Base-by-base conservation (phyloP, 1,140 invertebrate species). In the Andrena cerasifolii region DNA sequence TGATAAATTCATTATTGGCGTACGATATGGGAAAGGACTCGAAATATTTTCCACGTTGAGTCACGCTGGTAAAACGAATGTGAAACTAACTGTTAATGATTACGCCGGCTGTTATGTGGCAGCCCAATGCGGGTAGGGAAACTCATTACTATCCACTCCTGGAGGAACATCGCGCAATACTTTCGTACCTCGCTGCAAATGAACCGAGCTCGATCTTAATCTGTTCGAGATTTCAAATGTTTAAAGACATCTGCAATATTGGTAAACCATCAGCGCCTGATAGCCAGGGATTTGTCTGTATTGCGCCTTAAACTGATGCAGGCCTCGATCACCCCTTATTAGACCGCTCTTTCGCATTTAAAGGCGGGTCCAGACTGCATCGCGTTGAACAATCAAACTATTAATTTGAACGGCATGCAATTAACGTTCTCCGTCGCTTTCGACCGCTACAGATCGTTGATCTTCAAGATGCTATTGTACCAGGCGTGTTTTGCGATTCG, bases 51-150 rank as follows among this genome's bases (percentile, higher is more conserved):
- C 26, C 18, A 5, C 2, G 4, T 36, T 7, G 33, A 21, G 72
- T 24, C 28, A 56, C 18, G 18, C 10, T 14, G 54, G 66, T 36
- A 54, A n/a, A 31, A 51, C 16, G 40, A 33, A 67, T 67, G 65
- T 47, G 53, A 68, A 76, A 58, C 18, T 36, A 36, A 18, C 24
- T 18, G 36, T 36, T 58, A 49, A 73, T 36, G 70, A 68, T 26
- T 16, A 68, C 58, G 68, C 73, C 51, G 65, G 40, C 31, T 58
- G 53, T 1, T 43, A 43, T 43, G 45, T 65, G 31, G 24, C 36
- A 21, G 16, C 16, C 18, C 16, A 45, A 76, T 76, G 73, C 65
- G 73, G 73, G 73, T 36, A 45, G 24, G 53, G 53, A n/a, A 43
- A 14, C 53, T 21, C 21, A 16, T 47, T 67, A n/a, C 53, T 5